Conservation (phyloP, 2,113 vertebrate species). For the Caranx melampygus region DNA sequence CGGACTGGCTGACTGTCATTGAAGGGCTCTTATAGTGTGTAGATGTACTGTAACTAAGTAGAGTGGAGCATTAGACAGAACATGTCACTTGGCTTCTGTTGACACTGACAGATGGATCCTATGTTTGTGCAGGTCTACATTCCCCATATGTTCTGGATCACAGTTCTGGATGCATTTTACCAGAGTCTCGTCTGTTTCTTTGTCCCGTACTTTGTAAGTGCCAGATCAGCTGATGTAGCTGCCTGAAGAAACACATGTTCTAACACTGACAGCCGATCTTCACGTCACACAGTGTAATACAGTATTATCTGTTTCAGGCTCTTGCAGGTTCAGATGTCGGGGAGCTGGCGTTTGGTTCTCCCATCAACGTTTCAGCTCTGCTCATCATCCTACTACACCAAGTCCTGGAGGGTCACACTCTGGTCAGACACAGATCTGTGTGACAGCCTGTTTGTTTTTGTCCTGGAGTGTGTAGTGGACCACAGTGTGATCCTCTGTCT, state of each 20-base stretch:
- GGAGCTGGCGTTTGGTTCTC: slow-evolving; percentile 90
- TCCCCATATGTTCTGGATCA: slow-evolving; percentile 79
- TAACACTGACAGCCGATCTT: background rate
- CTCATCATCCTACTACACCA: slow-evolving; percentile 92
- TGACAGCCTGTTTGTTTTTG: background rate
- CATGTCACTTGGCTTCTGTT: background rate
- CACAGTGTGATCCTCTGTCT: slow-evolving; percentile 15
- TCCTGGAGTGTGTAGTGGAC: background rate
- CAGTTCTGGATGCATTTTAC: slow-evolving; percentile 91
- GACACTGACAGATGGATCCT: background rate
- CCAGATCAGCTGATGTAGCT: background rate
- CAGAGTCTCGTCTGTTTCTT: slow-evolving; percentile 96
- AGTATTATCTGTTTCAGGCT: slow-evolving; percentile 76
- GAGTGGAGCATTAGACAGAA: too few relatives aligned
- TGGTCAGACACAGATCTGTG: slow-evolving; percentile 85
- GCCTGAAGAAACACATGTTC: background rate
- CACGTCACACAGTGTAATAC: too few relatives aligned
- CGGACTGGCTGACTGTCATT: too few relatives aligned
- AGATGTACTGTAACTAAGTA: too few relatives aligned
- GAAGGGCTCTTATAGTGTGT: too few relatives aligned
- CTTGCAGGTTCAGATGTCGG: slow-evolving; percentile 87
- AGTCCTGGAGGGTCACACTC: slow-evolving; percentile 90
- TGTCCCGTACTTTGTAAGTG: slow-evolving; percentile 92
- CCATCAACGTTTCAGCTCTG: slow-evolving; percentile 90
- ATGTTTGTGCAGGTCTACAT: slow-evolving; percentile 76